These are phyloP conservation scores for Aleiodes alternator DNA, from an alignment of 2,888 invertebrate species.

Conservation along the genomic window DNA sequence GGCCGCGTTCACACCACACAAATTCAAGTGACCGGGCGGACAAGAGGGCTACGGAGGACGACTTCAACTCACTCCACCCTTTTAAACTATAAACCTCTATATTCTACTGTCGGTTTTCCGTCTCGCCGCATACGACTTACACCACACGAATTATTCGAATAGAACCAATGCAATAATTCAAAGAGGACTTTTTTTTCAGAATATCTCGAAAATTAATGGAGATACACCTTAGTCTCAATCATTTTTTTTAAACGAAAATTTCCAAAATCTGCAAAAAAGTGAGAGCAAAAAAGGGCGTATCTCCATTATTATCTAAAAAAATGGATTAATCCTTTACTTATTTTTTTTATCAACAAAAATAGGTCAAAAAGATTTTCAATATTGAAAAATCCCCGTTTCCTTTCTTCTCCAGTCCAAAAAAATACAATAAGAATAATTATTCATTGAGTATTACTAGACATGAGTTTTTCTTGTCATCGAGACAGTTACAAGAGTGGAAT, in stretches of 20 bases:
- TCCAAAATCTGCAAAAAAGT: too few relatives aligned
- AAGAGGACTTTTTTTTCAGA: not conserved
- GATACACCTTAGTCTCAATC: too few relatives aligned
- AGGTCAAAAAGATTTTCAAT: too few relatives aligned
- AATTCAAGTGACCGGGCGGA: constrained; percentile 73
- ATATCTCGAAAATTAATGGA: too few relatives aligned
- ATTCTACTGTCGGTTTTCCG: constrained; percentile 46
- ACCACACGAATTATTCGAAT: constrained; percentile 65
- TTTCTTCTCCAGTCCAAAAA: too few relatives aligned
- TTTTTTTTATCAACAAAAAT: too few relatives aligned
- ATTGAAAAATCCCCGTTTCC: too few relatives aligned
- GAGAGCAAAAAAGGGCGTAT: too few relatives aligned
- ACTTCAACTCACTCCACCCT: constrained; percentile 54
- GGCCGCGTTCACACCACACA: constrained; percentile 74
- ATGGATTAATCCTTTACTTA: too few relatives aligned
- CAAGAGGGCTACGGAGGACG: constrained; percentile 35
- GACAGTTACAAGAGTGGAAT: not conserved
- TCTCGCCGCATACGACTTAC: constrained; percentile 66
- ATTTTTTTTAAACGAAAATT: too few relatives aligned
- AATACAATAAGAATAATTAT: constrained; percentile 6
- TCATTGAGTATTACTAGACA: constrained; percentile 9
- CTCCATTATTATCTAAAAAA: too few relatives aligned
- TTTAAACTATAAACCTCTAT: constrained; percentile 32
- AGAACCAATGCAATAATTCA: constrained; percentile 15
- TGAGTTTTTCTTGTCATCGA: constrained; percentile 12